Evolutionary conservation across 2,797 vertebrate species (phyloP).

Genomic region (Morus bassanus): DNA sequence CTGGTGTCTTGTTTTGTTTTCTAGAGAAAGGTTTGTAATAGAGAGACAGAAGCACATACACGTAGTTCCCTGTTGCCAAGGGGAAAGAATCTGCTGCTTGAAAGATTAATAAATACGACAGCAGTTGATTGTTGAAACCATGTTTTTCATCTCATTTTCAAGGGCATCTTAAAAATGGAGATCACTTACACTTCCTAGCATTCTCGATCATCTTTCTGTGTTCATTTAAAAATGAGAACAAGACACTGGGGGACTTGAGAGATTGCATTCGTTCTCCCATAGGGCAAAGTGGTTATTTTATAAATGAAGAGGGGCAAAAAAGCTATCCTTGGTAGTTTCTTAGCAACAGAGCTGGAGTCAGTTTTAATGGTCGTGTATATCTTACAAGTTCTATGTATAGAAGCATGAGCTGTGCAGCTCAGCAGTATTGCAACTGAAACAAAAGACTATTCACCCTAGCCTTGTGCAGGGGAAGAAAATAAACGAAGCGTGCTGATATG

Average conservation of each 20-base stretch:
- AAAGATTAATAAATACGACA: conserved; percentile 44
- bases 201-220: conserved; percentile 27
- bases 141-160: conserved; percentile 69
- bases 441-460: not conserved
- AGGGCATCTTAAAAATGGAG: conserved; percentile 51
- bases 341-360: conserved; percentile 56
- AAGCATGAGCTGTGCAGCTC: not conserved
- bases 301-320: conserved; percentile 44
- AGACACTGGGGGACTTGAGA: conserved; percentile 32
- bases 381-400: conserved; percentile 2
- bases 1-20: not conserved
- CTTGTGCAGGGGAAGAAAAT: not conserved
- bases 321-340: conserved; percentile 43
- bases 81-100: conserved; percentile 13
- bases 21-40: not conserved
- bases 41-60: not conserved
- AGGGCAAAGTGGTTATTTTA: conserved; percentile 61
- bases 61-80: conserved; percentile 38
- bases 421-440: not conserved
- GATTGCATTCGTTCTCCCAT: conserved; percentile 35
- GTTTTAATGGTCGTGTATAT: not conserved
- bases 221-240: conserved; percentile 45
- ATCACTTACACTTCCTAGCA: not conserved
- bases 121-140: not conserved
- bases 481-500: rapidly evolving